Conservation (phyloP, 2,888 invertebrate species). For the Rhorus exstirpatorius region DNA sequence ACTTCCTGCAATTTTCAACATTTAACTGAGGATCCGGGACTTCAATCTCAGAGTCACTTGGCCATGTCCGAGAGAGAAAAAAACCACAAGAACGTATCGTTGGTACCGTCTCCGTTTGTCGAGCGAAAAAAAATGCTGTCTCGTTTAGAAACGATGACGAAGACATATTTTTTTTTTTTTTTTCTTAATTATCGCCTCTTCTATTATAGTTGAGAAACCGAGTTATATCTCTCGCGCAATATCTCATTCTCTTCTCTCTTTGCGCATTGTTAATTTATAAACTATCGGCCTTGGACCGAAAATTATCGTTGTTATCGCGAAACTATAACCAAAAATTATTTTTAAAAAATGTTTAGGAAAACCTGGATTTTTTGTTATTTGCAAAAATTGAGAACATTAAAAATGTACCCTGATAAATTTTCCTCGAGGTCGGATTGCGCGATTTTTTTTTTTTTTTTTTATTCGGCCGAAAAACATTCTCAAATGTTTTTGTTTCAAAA, state of each 20-base stretch:
- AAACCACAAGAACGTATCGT: not conserved
- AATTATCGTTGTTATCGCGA: not conserved
- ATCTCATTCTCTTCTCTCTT: slow-evolving; percentile 2
- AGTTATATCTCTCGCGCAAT: not conserved
- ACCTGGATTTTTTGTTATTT: too few species aligned
- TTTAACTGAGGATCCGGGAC: slow-evolving; percentile 50
- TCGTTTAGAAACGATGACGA: slow-evolving; percentile 45
- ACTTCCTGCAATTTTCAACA: slow-evolving; percentile 75
- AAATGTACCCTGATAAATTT: too few species aligned
- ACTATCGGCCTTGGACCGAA: slow-evolving; percentile 18
- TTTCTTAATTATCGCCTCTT: slow-evolving; percentile 21
- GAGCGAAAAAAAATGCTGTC: slow-evolving; percentile 37
- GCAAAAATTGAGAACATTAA: too few species aligned
- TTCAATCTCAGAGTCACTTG: slow-evolving; percentile 51
- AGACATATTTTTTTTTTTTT: slow-evolving; percentile 35
- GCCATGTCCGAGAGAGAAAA: slow-evolving; percentile 50
- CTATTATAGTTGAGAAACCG: slow-evolving; percentile 37
- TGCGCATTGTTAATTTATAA: slow-evolving; percentile 30
- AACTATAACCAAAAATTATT: too few species aligned
- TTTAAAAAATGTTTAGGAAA: too few species aligned
- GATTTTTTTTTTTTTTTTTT: too few species aligned
- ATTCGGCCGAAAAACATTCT: too few species aligned
- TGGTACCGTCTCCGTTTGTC: slow-evolving; percentile 18
- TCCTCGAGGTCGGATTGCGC: too few species aligned
- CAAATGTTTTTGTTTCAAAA: too few species aligned